phyloP scores from a whole-genome alignment of 2,888 invertebrate genomes.

The Catocala nupta region DNA sequence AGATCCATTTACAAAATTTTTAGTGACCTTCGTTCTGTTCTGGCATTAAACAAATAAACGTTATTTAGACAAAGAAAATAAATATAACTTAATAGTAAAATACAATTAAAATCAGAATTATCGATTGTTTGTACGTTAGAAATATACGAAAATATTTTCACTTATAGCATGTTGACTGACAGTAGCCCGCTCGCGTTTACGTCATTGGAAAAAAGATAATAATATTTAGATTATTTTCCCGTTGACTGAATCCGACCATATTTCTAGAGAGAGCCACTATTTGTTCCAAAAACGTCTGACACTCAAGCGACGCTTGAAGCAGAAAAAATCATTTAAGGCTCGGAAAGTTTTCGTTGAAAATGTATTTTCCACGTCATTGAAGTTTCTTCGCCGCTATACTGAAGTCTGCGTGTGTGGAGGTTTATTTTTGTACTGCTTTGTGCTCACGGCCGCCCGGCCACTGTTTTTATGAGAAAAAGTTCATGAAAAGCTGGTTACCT shows the following conservation, averaged over 20 bases:
- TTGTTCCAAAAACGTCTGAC: slow-evolving; percentile 37
- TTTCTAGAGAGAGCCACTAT: slow-evolving; percentile 20
- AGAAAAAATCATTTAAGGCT: slow-evolving; percentile 58
- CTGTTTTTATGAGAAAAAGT: slow-evolving; percentile 7
- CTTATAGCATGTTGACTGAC: too few relatives aligned
- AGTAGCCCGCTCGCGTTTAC: background rate
- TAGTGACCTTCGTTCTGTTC: too few relatives aligned
- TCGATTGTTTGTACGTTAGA: too few relatives aligned
- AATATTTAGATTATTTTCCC: slow-evolving; percentile 14
- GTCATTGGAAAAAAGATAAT: background rate
- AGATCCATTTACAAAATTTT: too few relatives aligned
- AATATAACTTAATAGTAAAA: too few relatives aligned
- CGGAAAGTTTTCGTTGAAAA: slow-evolving; percentile 56
- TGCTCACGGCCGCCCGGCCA: slow-evolving; percentile 2
- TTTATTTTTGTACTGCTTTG: slow-evolving; percentile 23
- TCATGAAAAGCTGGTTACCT: background rate
- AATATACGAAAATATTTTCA: too few relatives aligned
- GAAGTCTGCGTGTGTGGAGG: slow-evolving; percentile 21
- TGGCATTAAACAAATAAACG: too few relatives aligned
- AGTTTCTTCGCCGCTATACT: slow-evolving; percentile 41
- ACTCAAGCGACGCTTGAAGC: slow-evolving; percentile 50
- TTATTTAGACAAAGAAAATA: too few relatives aligned
- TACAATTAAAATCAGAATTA: too few relatives aligned
- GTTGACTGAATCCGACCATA: slow-evolving; percentile 9
- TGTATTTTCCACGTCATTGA: slow-evolving; percentile 60